Evolutionary conservation across 2,888 invertebrate genomes (phyloP).

Genomic region (Crepidodera aurea): DNA sequence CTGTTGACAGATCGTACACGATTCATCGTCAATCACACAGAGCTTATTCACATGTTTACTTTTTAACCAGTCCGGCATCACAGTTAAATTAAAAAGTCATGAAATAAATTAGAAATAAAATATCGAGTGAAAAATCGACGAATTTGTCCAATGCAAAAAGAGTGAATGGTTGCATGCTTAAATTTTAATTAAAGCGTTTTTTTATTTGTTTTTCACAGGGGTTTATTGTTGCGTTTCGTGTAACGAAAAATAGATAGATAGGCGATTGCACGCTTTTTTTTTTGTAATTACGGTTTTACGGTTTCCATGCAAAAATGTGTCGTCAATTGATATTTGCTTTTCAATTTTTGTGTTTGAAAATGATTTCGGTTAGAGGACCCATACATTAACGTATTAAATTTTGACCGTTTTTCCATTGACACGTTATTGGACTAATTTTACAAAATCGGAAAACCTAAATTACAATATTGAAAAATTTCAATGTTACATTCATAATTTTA

Average conservation of each 20-base stretch:
- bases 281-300: conserved; percentile 24
- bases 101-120: conserved; percentile 35
- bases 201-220: conserved; percentile 18
- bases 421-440: background rate
- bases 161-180: conserved; percentile 32
- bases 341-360: conserved; percentile 19
- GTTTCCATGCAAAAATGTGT: conserved; percentile 21
- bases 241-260: conserved; percentile 24
- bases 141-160: conserved; percentile 28
- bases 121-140: conserved; percentile 32
- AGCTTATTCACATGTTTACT: conserved; percentile 51
- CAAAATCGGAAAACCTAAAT: background rate
- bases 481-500: too few relatives aligned
- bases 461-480: too few relatives aligned
- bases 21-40: background rate
- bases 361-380: conserved; percentile 6
- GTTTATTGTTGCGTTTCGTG: conserved; percentile 22
- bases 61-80: conserved; percentile 27
- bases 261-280: conserved; percentile 14
- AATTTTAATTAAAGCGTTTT: conserved; percentile 37
- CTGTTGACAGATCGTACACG: conserved; percentile 1
- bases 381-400: background rate
- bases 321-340: conserved; percentile 29
- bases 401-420: background rate
- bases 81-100: conserved; percentile 38